Conservation (phyloP, 2,113 vertebrate species). For the Peromyscus californicus region DNA sequence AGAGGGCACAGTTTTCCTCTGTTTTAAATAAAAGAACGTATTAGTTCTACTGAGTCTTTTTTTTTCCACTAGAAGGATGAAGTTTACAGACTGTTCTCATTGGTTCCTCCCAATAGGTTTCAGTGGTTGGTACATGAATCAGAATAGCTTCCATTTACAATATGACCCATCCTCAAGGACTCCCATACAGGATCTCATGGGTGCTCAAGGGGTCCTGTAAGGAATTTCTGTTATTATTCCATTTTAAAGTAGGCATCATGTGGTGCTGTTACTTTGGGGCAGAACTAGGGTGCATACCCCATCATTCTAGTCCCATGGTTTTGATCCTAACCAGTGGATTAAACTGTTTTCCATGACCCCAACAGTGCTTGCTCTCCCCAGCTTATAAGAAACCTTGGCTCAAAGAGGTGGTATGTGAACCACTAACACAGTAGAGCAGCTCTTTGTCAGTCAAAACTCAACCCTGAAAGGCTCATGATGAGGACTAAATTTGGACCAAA, state of each 20-base stretch:
- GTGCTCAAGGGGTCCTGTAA: neutral
- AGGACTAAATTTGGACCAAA: neutral
- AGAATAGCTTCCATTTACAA: neutral
- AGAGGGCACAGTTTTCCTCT: conserved; percentile 52
- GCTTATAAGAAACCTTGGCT: neutral
- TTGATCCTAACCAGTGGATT: neutral
- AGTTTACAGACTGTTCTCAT: conserved; percentile 71
- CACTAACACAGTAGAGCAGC: neutral
- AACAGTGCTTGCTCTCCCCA: neutral
- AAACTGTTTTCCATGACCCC: neutral
- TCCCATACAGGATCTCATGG: too few species aligned
- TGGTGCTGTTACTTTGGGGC: neutral
- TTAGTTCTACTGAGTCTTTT: conserved; percentile 57
- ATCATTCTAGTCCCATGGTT: too few species aligned
- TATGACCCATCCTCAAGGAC: neutral
- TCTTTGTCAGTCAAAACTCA: neutral
- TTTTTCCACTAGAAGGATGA: conserved; percentile 64
- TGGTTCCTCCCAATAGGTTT: conserved; percentile 55
- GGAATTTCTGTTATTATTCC: neutral
- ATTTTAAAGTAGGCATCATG: neutral
- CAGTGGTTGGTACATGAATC: conserved; percentile 20
- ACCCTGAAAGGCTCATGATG: rapidly evolving
- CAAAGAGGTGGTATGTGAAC: neutral
- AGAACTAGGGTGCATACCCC: neutral
- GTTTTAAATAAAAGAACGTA: conserved; percentile 68